These are phyloP conservation scores for Eupeodes latifasciatus DNA, from an alignment of 2,888 invertebrate genomes.

Conservation along the genomic window DNA sequence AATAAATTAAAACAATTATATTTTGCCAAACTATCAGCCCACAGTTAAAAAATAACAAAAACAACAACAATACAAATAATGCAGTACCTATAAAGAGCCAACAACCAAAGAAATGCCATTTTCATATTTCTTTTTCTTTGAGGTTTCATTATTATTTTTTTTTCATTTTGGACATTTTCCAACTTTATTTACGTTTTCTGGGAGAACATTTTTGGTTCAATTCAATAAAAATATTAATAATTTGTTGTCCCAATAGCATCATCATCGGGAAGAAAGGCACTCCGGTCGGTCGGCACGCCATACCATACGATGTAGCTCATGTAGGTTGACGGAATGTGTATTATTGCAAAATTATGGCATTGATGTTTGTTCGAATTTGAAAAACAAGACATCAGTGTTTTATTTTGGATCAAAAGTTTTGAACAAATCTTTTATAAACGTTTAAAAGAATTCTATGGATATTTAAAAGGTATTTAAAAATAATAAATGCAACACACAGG, in stretches of 20 bases:
- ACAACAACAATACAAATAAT: not conserved
- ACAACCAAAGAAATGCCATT: slow-evolving; percentile 22
- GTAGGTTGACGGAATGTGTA: slow-evolving; percentile 33
- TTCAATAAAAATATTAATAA: slow-evolving; percentile 28
- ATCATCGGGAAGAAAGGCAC: slow-evolving; percentile 1
- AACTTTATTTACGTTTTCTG: slow-evolving; percentile 70
- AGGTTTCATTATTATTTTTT: slow-evolving; percentile 37
- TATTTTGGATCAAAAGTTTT: slow-evolving; percentile 52
- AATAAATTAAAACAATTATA: slow-evolving; percentile 49
- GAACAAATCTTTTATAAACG: slow-evolving; percentile 25
- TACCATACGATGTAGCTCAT: not conserved
- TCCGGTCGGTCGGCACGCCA: not conserved
- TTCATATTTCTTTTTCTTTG: slow-evolving; percentile 17
- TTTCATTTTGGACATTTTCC: slow-evolving; percentile 67
- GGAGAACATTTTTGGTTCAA: slow-evolving; percentile 35
- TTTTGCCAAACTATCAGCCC: slow-evolving; percentile 49
- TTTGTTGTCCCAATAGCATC: slow-evolving; percentile 3
- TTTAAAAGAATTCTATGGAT: not conserved
- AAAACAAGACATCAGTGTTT: slow-evolving; percentile 14
- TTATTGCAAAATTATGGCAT: slow-evolving; percentile 70
- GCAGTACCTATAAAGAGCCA: not conserved
- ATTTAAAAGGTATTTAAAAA: slow-evolving; percentile 45
- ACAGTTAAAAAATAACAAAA: not conserved
- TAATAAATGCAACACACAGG: slow-evolving; percentile 27
- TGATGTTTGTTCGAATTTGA: slow-evolving; percentile 41